Base-by-base conservation (phyloP, 2,797 vertebrate genomes). In the Cetoscarus ocellatus region DNA sequence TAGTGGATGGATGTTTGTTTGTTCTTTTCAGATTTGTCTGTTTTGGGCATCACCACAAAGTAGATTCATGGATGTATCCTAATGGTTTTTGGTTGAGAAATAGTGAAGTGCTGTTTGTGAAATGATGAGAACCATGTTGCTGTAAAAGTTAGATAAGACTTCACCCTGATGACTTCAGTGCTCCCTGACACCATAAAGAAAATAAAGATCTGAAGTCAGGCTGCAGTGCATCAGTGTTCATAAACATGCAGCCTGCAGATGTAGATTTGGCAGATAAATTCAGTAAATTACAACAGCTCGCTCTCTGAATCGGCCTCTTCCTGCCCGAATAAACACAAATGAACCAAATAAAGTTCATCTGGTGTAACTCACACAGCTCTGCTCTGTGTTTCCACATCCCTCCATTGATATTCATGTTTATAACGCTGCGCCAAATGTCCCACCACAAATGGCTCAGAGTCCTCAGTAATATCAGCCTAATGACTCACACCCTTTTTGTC, bases 401-500 rank as follows among this genome's bases (percentile, higher is more conserved):
- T 27, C 57, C 13, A 39, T 59, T 75, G 66, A 83, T 52, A 68
- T 67, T 59, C 34, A 66, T 19, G 55, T 55, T 67, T 63, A 34
- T 59, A 51, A 70, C 56, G 53, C 61, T 39, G 59, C 72, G 59
- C 73, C 85, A 84, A 85, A 86, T 83, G 84, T 55, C 36, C 9
- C 47, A 66, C 68, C 53, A 82, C 90, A 89, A 92, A 88, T 85
- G 89, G 82, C 73, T 58, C 27, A 27, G 77, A 88, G 78, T 66
- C 79, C 83, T 54, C 19, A 61, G 18, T 85, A 79, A 88, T 88
- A 89, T 88, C 73, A 67, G 70, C 58, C 83, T 87, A 78, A 86
- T 87, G 84, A 86, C 67, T 87, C 82, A 54, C 79, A 86, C 87
- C 13, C 45, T 84, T 69, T 84, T 94, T 95, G 65, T 93, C 68